Conservation (phyloP, 2,797 vertebrate species). For the Sebastes elongatus region DNA sequence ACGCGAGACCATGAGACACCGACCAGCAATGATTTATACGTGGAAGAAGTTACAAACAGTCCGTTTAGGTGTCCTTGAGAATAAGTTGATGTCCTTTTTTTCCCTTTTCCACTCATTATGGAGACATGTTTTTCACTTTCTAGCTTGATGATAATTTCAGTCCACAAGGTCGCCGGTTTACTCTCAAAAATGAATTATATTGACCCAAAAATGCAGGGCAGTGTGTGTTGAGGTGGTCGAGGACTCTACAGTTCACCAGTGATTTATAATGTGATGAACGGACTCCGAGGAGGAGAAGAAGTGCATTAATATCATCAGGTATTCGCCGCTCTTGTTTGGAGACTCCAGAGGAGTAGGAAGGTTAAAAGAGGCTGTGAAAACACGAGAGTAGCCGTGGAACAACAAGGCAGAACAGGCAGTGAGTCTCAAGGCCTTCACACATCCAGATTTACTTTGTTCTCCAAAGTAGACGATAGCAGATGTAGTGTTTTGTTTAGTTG, state of each 20-base stretch:
- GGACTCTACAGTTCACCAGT: neutral
- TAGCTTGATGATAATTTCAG: slow-evolving; percentile 16
- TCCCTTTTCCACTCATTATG: neutral
- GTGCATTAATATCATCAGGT: neutral
- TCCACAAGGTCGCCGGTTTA: neutral
- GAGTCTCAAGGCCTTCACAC: slow-evolving; percentile 3
- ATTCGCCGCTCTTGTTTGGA: neutral
- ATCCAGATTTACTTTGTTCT: slow-evolving; percentile 19
- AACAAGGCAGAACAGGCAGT: slow-evolving; percentile 15
- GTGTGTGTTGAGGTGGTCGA: neutral
- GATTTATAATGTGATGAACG: slow-evolving; percentile 18
- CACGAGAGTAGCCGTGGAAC: neutral
- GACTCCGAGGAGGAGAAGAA: neutral
- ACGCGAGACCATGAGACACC: too few species aligned
- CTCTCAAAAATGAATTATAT: slow-evolving; percentile 8
- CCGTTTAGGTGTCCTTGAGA: slow-evolving; percentile 14
- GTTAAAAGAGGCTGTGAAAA: slow-evolving; percentile 26
- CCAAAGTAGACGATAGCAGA: neutral
- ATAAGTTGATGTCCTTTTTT: neutral
- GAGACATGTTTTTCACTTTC: neutral
- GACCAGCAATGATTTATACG: too few species aligned
- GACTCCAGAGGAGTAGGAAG: neutral
- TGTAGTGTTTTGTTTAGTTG: slow-evolving; percentile 9
- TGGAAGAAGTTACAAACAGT: too few species aligned
- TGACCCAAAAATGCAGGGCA: neutral